Conservation (phyloP, 2,113 vertebrate genomes). For the Hiodon tergisus region DNA sequence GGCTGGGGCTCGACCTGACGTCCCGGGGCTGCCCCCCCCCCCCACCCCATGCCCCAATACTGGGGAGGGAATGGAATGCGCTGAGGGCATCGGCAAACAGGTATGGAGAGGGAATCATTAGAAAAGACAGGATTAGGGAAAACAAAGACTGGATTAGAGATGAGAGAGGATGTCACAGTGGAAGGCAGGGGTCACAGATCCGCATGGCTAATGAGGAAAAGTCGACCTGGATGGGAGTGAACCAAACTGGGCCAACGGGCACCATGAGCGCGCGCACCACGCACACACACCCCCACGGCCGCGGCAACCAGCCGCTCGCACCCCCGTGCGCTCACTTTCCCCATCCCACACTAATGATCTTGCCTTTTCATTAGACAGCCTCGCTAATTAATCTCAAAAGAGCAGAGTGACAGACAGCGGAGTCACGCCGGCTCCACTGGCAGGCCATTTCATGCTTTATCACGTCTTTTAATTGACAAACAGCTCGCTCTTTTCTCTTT, state of each 20-base stretch:
- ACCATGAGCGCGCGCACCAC: too few species aligned
- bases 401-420: conserved; percentile 14
- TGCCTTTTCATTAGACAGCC: conserved; percentile 32
- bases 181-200: not conserved
- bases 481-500: conserved; percentile 26
- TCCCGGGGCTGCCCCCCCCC: too few species aligned
- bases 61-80: too few species aligned
- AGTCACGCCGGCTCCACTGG: not conserved
- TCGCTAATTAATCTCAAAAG: conserved; percentile 27
- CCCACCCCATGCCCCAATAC: not conserved
- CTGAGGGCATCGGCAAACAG: not conserved
- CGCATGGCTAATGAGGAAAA: conserved; percentile 7
- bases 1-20: not conserved
- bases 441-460: conserved; percentile 32
- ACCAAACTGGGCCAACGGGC: too few species aligned
- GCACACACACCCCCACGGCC: too few species aligned
- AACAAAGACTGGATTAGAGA: conserved; percentile 21
- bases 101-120: not conserved
- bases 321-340: too few species aligned
- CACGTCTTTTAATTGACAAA: conserved; percentile 35
- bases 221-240: not conserved
- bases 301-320: not conserved
- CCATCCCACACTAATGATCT: conserved; percentile 15
- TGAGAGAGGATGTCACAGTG: not conserved
- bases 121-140: conserved; percentile 18